phyloP scores from a whole-genome alignment of 2,888 invertebrate species.

The Caenorhabditis sp. region DNA sequence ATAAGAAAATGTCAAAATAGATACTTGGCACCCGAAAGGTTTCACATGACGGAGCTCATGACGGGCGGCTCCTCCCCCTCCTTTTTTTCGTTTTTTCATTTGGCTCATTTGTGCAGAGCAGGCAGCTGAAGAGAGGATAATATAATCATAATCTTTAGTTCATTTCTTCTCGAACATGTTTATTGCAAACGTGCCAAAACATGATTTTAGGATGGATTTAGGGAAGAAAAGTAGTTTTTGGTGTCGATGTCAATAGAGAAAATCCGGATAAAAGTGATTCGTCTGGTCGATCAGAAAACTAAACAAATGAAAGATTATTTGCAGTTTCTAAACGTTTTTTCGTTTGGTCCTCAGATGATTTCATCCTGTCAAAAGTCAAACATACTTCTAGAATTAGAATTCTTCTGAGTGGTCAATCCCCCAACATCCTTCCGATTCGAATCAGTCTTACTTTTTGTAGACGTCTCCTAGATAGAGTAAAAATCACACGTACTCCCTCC shows the following conservation, averaged over 20 bases:
- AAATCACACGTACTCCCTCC: conserved; percentile 9
- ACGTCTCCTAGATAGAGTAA: conserved; percentile 1
- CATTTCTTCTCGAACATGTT: conserved; percentile 15
- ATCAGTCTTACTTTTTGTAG: conserved; percentile 20
- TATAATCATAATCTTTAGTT: conserved; percentile 19
- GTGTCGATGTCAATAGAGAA: no score
- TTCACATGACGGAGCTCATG: conserved; percentile 45
- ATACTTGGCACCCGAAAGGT: conserved; percentile 39
- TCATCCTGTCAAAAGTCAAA: conserved; percentile 1
- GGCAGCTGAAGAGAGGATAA: no score
- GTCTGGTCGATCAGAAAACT: no score
- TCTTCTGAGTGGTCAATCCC: background rate
- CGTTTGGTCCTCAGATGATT: no score
- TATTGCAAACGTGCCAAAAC: conserved; percentile 6
- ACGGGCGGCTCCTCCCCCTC: conserved; percentile 4
- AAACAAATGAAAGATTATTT: no score
- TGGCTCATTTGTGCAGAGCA: conserved; percentile 18
- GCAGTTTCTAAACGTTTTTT: no score
- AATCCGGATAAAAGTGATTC: no score
- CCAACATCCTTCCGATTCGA: conserved; percentile 26
- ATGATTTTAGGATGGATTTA: no score
- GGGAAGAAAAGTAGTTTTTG: no score
- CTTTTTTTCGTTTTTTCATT: conserved; percentile 9
- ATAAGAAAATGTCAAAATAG: conserved; percentile 51
- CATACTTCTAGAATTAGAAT: conserved; percentile 7